Conservation (phyloP, 1,140 invertebrate genomes). For the Asobara japonica region DNA sequence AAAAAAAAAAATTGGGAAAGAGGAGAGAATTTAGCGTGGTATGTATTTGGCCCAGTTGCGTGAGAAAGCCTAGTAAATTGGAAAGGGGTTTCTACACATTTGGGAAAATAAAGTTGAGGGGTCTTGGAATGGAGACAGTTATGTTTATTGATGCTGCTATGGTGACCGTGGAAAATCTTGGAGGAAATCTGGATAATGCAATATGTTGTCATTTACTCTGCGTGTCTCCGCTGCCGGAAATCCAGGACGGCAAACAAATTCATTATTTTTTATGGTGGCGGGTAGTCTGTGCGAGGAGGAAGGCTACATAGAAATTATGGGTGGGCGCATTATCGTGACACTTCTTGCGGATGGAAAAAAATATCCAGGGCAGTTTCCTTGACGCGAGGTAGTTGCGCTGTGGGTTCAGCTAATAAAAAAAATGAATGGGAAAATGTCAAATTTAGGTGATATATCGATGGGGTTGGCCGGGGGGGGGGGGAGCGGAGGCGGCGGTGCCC, state of each 20-base stretch:
- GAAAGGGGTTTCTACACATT: constrained; percentile 41
- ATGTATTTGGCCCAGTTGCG: constrained; percentile 19
- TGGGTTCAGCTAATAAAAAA: no score
- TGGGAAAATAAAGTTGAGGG: neutral
- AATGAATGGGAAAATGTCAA: no score
- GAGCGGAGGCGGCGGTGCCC: no score
- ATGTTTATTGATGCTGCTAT: neutral
- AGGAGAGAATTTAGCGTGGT: constrained; percentile 42
- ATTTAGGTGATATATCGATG: no score
- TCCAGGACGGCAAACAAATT: neutral
- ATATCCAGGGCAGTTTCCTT: no score
- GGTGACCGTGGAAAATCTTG: neutral
- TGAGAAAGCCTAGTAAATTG: constrained; percentile 49
- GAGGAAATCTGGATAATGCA: neutral
- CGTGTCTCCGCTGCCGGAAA: neutral
- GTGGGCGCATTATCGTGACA: no score
- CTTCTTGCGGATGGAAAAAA: no score
- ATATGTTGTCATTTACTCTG: neutral
- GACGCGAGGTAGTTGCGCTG: no score
- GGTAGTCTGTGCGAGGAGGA: no score
- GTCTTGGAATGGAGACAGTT: neutral
- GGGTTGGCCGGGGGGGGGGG: no score
- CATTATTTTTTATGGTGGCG: neutral
- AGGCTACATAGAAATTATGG: no score
- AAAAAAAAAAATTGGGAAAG: neutral